phyloP scores from a whole-genome alignment of 2,797 vertebrate genomes.

The Oryzias dopingdopingensis region DNA sequence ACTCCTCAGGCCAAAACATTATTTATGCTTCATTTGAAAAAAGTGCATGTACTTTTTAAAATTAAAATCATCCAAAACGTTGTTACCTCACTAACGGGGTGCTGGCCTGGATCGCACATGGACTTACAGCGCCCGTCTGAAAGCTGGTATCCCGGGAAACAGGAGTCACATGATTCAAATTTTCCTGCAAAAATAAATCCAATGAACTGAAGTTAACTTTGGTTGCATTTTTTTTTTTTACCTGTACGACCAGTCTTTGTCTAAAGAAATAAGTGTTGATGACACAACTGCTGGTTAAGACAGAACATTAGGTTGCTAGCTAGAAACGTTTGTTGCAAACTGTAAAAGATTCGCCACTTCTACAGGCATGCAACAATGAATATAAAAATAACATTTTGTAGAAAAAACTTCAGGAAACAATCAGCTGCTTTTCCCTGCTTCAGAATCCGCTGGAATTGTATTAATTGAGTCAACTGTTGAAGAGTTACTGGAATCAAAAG shows the following conservation, averaged over 20 bases:
- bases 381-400: too few species aligned
- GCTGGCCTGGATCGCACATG: slow-evolving; percentile 79
- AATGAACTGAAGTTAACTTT: neutral
- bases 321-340: too few species aligned
- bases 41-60: slow-evolving; percentile 31
- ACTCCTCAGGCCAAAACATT: slow-evolving; percentile 50
- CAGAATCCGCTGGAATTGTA: too few species aligned
- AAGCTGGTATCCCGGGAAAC: slow-evolving; percentile 79
- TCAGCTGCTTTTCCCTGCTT: too few species aligned
- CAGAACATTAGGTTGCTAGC: too few species aligned
- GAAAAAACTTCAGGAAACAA: too few species aligned
- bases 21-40: slow-evolving; percentile 10
- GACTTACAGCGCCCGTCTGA: slow-evolving; percentile 78
- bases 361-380: too few species aligned
- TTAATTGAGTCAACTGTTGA: too few species aligned
- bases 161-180: slow-evolving; percentile 80
- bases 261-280: too few species aligned
- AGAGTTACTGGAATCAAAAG: too few species aligned
- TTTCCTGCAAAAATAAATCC: slow-evolving; percentile 66
- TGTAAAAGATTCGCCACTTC: too few species aligned
- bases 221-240: neutral
- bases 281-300: too few species aligned
- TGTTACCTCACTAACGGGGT: slow-evolving; percentile 78
- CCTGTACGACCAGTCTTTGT: neutral
- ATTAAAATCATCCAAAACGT: slow-evolving; percentile 16